phyloP scores from a whole-genome alignment of 2,113 vertebrate species.

The Chionis minor region DNA sequence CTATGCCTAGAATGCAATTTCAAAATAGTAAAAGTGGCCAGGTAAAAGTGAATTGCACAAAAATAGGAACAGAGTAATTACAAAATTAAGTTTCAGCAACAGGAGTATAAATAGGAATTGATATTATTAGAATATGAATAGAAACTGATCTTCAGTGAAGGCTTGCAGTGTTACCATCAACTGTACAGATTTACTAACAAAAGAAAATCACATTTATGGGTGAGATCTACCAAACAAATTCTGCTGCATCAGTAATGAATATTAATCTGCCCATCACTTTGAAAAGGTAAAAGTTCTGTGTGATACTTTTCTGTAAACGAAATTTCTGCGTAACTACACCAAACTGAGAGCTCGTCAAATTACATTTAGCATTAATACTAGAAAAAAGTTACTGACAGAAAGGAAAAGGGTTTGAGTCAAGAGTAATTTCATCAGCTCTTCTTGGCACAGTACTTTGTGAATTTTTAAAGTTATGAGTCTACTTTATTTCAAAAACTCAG shows the following conservation, averaged over 20 bases:
- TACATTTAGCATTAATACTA: background rate
- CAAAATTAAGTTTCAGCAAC: background rate
- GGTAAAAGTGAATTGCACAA: background rate
- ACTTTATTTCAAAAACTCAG: background rate
- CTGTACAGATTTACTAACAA: background rate
- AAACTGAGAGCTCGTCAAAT: background rate
- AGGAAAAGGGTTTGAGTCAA: background rate
- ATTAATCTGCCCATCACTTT: background rate
- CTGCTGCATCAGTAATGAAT: background rate
- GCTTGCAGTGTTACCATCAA: background rate
- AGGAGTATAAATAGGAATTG: background rate
- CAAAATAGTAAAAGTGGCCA: background rate
- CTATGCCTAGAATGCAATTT: background rate
- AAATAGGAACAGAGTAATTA: background rate
- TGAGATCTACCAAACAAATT: background rate
- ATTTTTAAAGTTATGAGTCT: background rate
- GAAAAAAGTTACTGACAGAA: background rate
- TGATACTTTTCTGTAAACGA: background rate
- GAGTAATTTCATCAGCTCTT: background rate
- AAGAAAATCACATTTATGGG: background rate
- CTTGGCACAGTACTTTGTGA: background rate
- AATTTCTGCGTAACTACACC: background rate
- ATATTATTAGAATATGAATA: background rate
- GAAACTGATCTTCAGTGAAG: background rate
- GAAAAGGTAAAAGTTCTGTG: background rate